phyloP scores from a whole-genome alignment of 2,888 invertebrate species.

The Nomada flava region DNA sequence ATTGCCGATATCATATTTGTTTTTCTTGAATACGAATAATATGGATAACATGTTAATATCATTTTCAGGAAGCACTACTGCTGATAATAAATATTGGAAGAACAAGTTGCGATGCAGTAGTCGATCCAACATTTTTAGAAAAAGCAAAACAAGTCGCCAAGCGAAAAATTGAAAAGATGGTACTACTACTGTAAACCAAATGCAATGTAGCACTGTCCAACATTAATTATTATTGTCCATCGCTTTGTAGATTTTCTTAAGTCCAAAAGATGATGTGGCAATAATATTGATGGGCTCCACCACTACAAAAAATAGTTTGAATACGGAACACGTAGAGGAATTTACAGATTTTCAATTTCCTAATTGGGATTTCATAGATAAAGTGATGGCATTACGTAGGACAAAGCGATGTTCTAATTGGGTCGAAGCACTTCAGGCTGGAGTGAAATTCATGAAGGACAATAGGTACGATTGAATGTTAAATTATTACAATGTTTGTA shows the following conservation, averaged over 20 bases:
- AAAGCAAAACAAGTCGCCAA: slow-evolving; percentile 8
- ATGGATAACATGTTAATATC: neutral
- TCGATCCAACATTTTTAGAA: neutral
- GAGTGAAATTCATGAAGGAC: slow-evolving; percentile 57
- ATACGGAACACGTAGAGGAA: slow-evolving; percentile 62
- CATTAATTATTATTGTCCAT: neutral
- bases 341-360: slow-evolving; percentile 56
- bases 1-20: neutral
- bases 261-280: slow-evolving; percentile 71
- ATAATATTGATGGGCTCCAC: slow-evolving; percentile 69
- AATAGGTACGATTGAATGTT: slow-evolving; percentile 55
- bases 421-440: slow-evolving; percentile 69
- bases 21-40: neutral
- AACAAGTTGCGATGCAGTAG: neutral
- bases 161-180: slow-evolving; percentile 24
- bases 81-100: slow-evolving; percentile 23
- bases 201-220: neutral
- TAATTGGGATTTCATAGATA: slow-evolving; percentile 68
- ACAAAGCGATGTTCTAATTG: slow-evolving; percentile 64
- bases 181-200: neutral
- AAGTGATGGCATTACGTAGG: slow-evolving; percentile 52
- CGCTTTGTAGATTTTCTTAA: slow-evolving; percentile 71
- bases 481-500: neutral
- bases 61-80: slow-evolving; percentile 20
- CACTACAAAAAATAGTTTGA: slow-evolving; percentile 59